Evolutionary conservation across 2,797 vertebrate genomes (phyloP).

Genomic region (Pipistrellus nathusii): DNA sequence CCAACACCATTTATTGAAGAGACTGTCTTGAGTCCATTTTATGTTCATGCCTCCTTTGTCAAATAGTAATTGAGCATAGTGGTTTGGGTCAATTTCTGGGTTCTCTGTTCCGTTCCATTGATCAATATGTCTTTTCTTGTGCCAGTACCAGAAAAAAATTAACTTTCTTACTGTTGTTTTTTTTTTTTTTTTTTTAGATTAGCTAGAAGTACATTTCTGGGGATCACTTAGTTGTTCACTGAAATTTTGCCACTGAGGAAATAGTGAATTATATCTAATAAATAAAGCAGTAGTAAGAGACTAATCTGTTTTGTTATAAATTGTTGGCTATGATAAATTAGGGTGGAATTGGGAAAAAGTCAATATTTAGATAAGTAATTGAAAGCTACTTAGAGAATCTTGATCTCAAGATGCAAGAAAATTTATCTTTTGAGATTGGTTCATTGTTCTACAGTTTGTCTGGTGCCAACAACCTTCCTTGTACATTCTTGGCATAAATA

Average conservation of each 20-base stretch:
- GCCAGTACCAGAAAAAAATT: neutral
- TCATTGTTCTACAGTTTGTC: slow-evolving; percentile 32
- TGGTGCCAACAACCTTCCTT: neutral
- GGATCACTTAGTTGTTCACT: neutral
- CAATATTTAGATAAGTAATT: slow-evolving; percentile 11
- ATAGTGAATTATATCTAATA: neutral
- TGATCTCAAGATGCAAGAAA: slow-evolving; percentile 19
- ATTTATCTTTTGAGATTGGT: neutral
- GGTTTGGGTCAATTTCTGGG: too few relatives aligned
- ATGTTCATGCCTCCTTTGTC: too few relatives aligned
- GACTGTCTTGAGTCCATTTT: too few relatives aligned
- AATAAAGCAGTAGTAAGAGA: slow-evolving; percentile 10
- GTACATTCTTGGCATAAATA: neutral
- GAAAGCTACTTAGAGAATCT: slow-evolving; percentile 38
- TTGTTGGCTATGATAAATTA: slow-evolving; percentile 47
- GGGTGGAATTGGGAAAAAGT: slow-evolving; percentile 12
- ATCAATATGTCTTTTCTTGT: too few relatives aligned
- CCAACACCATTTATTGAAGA: too few relatives aligned
- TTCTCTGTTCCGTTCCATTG: too few relatives aligned
- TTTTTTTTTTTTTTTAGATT: slow-evolving; percentile 57
- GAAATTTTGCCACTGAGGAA: slow-evolving; percentile 46
- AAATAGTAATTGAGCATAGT: too few relatives aligned
- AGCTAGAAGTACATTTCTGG: slow-evolving; percentile 56
- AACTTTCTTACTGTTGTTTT: neutral
- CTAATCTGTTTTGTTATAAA: slow-evolving; percentile 27